Conservation (phyloP, 2,888 invertebrate genomes). For the Caenorhabditis doughertyi region DNA sequence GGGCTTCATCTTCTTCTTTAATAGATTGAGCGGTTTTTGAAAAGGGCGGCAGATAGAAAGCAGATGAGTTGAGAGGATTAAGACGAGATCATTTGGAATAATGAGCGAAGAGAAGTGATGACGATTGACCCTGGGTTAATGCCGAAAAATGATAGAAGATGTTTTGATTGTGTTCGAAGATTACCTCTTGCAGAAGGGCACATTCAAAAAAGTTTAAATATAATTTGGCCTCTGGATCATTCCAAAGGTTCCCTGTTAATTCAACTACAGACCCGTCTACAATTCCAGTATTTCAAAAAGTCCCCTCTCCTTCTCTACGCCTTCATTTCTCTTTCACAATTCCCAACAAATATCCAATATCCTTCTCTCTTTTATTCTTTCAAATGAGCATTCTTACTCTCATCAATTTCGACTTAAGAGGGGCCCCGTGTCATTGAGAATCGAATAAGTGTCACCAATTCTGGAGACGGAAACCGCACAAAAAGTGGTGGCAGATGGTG, state of each 20-base stretch:
- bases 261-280: too few species aligned
- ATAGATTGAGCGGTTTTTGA: conserved; percentile 31
- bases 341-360: conserved; percentile 27
- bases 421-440: conserved; percentile 46
- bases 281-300: too few species aligned
- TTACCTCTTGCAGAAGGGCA: too few species aligned
- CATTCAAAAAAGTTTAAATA: too few species aligned
- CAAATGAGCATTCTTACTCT: conserved; percentile 36
- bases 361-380: background rate
- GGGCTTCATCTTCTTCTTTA: conserved; percentile 12
- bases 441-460: conserved; percentile 60
- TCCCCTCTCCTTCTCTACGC: background rate
- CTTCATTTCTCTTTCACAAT: background rate
- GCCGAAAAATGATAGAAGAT: background rate
- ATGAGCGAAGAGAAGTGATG: background rate
- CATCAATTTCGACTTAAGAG: conserved; percentile 49
- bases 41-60: conserved; percentile 5
- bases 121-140: background rate
- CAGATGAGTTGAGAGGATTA: conserved; percentile 1
- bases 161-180: background rate
- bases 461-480: conserved; percentile 19
- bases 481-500: conserved; percentile 50
- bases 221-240: too few species aligned
- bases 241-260: too few species aligned
- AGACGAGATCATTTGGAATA: conserved; percentile 9